Evolutionary conservation across 2,113 vertebrate genomes (phyloP).

Genomic region (Rhinogobius similis): DNA sequence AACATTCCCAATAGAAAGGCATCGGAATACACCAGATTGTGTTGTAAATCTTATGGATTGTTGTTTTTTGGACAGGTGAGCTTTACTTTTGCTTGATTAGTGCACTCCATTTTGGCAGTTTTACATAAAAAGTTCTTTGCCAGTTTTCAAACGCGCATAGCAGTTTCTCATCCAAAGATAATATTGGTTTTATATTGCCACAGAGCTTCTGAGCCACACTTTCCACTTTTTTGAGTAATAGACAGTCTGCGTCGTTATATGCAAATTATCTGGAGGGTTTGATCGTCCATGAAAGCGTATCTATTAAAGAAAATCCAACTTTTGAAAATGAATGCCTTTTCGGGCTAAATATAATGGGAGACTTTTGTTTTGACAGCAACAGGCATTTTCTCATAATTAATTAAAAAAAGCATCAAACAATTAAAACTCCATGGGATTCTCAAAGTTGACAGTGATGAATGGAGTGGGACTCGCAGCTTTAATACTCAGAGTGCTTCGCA

Average conservation of each 20-base stretch:
- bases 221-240: constrained; percentile 30
- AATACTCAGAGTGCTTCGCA: constrained; percentile 16
- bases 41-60: background rate
- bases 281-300: constrained; percentile 18
- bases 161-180: constrained; percentile 10
- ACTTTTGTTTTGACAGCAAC: constrained; percentile 43
- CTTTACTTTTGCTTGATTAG: background rate
- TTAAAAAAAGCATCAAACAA: constrained; percentile 30
- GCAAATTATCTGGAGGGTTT: constrained; percentile 41
- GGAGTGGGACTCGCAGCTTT: constrained; percentile 6
- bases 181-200: constrained; percentile 11
- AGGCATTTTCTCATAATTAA: constrained; percentile 43
- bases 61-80: background rate
- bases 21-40: background rate
- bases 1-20: no score
- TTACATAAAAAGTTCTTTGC: constrained; percentile 10
- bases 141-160: constrained; percentile 17
- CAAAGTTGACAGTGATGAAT: constrained; percentile 35
- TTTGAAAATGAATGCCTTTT: constrained; percentile 25
- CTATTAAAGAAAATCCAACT: constrained; percentile 6
- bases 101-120: constrained; percentile 13
- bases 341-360: constrained; percentile 12
- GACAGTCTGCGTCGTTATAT: constrained; percentile 34
- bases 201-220: constrained; percentile 17
- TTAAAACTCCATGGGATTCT: constrained; percentile 33